Evolutionary conservation across 2,113 vertebrate species (phyloP).

Genomic region (Tinamus guttatus): DNA sequence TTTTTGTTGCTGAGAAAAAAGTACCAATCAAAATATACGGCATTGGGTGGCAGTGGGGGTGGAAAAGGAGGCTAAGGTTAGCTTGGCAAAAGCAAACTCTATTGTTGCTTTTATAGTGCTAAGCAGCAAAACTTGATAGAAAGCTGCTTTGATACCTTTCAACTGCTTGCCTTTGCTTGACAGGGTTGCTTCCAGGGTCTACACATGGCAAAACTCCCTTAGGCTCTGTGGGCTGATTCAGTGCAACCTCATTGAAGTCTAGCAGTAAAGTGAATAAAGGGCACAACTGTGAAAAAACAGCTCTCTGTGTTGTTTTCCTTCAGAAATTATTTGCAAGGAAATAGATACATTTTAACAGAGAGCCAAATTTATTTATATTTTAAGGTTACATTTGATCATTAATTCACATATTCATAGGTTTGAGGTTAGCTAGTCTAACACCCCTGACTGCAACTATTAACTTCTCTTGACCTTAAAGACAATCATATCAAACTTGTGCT

Average conservation of each 20-base stretch:
- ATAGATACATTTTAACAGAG: not conserved
- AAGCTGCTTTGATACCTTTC: not conserved
- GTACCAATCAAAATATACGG: not conserved
- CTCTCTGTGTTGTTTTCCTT: not conserved
- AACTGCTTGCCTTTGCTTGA: not conserved
- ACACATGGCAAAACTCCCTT: not conserved
- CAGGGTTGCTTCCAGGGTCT: not conserved
- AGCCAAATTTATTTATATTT: not conserved
- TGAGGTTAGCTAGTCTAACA: not conserved
- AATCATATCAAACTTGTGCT: not conserved
- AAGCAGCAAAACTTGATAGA: not conserved
- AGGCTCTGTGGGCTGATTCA: not conserved
- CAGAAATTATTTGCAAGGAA: not conserved
- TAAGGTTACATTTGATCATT: not conserved
- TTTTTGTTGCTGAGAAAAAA: not conserved
- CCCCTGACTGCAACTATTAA: not conserved
- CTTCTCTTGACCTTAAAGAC: not conserved
- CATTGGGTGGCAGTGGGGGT: not conserved
- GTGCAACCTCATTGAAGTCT: not conserved
- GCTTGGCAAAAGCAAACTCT: not conserved
- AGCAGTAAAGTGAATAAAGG: not conserved
- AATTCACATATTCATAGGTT: not conserved
- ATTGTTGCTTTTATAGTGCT: not conserved
- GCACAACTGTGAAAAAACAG: not conserved
- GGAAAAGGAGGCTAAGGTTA: not conserved